Base-by-base conservation (phyloP, 2,113 vertebrate genomes). In the Xerus inauris region DNA sequence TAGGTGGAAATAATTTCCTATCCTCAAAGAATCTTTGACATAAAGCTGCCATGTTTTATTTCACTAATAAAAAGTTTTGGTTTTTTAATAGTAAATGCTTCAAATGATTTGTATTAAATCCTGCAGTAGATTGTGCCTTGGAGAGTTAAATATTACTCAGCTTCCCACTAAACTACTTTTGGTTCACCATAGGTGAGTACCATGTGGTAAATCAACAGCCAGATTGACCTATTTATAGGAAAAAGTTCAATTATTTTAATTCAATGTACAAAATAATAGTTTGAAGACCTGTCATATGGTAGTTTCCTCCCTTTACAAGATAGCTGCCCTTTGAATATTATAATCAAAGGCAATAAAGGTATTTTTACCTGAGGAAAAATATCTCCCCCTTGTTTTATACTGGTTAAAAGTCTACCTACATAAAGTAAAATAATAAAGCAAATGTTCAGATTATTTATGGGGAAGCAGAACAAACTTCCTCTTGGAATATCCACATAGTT, bases 41-140 rank as follows among this genome's bases (percentile, higher is more conserved):
- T 89, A 95, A 95, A 96, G 88, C 95, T 97, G 88, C 90, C 94
- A 95, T 38, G 45, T 97, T 97, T 96, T 94, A 97, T 95, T 97
- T 97, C 96, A 84, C 87, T 87, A 96, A 93, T 96, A 96, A 96
- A 97, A 97, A 13, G 62, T 91, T 97, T 96, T 97, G 72, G 69
- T 95, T 76, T 93, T 95, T 96, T 87, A 94, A 87, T 89, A 95
- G 91, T 51, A 93, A 96, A 91, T 89, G 88, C 64, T 96, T 96
- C 83, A 76, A 89, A 93, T 91, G 87, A 96, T 94, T 92, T 96
- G 83, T 54, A 87, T 67, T 45, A 93, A 96, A 69, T 6, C 51
- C 49, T 93, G 42, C 17, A 89, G 73, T 86, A 71, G 40, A 91
- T 0, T 65, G 45, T 80, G 69, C 47, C 85, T 81, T 91, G 69